Evolutionary conservation across 35 echinoderm and acorn worm genomes (phyloP), one percentile per base, ranked within the genome.

Genomic region (Amphiura filiformis): DNA sequence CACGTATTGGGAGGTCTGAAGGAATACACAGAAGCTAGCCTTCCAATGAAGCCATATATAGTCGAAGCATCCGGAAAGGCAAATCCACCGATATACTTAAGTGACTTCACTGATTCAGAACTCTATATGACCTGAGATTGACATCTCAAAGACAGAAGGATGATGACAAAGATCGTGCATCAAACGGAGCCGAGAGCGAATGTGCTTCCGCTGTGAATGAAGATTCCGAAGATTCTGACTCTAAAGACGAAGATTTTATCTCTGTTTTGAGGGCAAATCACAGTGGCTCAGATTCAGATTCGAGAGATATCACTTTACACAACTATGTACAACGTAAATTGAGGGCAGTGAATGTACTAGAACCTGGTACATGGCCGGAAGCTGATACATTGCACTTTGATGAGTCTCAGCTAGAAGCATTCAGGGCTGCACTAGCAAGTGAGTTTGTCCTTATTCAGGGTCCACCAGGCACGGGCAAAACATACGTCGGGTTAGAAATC

Each of bases 401-500:
- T 33, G 33, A 82, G 28, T 89, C 88, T 14, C 88, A 89, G 44
- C 13, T 38, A 34, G 79, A 38, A 39, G 88, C 88, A 22, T 42
- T 89, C 41, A 56, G 80, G 39, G n/a, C 86, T 78, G 96, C 96
- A 23, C 56, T 98, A 14, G 86, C 89, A 20, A 85, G 88, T 32
- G 92, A 94, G 35, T 32, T 98, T 5, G 90, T 85, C 31, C n/a
- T 98, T 32, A 94, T 98, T 35, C 92, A 98, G 80, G 96, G 92
- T 20, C 96, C 92, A 26, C 95, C 96, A 23, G 96, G 96, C n/a
- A 99, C 96, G 20, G 96, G 96, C 9, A 97, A 97, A 80, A 97
- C 95, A 13, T 94, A 97, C 56, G 70, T 97, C 22, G 95, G 92
- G 38, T 39, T 97, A 23, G 90, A 91, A 42, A 92, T 97, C 35